phyloP scores from a whole-genome alignment of 2,888 invertebrate species.

The Chymomyza caudatula region DNA sequence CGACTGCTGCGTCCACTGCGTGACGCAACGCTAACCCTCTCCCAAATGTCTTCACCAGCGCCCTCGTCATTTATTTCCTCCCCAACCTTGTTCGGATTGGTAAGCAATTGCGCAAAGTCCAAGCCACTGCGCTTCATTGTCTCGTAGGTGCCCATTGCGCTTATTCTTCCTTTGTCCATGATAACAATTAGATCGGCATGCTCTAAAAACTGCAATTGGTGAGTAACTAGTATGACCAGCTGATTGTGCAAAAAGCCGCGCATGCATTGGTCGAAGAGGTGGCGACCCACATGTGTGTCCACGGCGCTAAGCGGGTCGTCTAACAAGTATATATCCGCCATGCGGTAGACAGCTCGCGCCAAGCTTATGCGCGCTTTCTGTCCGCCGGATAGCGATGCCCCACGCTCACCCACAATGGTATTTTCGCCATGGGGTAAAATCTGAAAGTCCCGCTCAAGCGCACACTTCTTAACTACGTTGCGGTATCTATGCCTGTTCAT shows the following conservation, averaged over 20 bases:
- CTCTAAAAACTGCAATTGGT: conserved; percentile 89
- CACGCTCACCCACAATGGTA: conserved; percentile 87
- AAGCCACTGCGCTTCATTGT: conserved; percentile 85
- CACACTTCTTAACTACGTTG: conserved; percentile 79
- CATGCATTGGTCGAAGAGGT: conserved; percentile 85
- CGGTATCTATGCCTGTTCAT: conserved; percentile 81
- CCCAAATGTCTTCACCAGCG: conserved; percentile 35
- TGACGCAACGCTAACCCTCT: conserved; percentile 40
- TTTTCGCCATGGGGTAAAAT: conserved; percentile 81
- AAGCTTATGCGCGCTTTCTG: conserved; percentile 93
- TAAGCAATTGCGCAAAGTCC: conserved; percentile 86
- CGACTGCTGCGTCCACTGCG: conserved; percentile 42
- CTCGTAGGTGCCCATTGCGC: conserved; percentile 83
- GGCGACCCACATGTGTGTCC: conserved; percentile 93
- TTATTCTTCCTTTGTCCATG: conserved; percentile 74
- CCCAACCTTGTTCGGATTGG: conserved; percentile 78
- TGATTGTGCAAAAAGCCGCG: conserved; percentile 80
- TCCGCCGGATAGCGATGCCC: conserved; percentile 89
- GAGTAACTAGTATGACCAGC: conserved; percentile 87
- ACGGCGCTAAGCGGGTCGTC: conserved; percentile 95
- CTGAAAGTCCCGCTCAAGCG: conserved; percentile 80
- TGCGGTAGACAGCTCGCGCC: conserved; percentile 90
- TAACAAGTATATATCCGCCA: conserved; percentile 90
- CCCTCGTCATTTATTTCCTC: conserved; percentile 50
- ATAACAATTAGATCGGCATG: conserved; percentile 80